Evolutionary conservation across 2,113 vertebrate species (phyloP), one percentile per base, ranked within the genome.

Genomic region (Austrofundulus limnaeus): DNA sequence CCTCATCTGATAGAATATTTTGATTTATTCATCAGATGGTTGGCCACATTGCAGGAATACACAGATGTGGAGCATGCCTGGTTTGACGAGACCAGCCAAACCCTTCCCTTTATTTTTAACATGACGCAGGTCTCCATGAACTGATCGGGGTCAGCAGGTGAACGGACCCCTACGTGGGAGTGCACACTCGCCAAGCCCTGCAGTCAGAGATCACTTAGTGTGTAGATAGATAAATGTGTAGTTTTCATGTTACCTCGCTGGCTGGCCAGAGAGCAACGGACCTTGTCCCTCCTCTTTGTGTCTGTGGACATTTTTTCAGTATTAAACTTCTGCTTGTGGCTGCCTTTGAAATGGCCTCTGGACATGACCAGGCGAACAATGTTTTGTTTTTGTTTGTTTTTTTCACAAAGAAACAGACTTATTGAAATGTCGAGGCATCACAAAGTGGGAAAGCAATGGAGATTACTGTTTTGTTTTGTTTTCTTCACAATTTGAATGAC

Each of bases 261-360:
- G 92, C 92, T 91, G 92, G 92, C 92, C 92, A 93, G 92, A 85
- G 83, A 92, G 85, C 54, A 66, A 77, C 87, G 74, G 78, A 77
- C 77, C 58, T 75, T 52, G 71, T 84, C 65, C 79, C 70, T 85
- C 82, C n/a, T 87, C 85, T 83, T 75, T 86, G 84, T 78, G 73
- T 86, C 67, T 64, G 66, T 83, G 76, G 61, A 88, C 79, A 41
- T 78, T 82, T 79, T 83, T 80, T 80, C 82, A 89, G 83, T 87
- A 72, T 87, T 86, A 75, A 84, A 82, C 67, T 77, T 38, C 82
- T 73, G 19, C n/a, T 57, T 47, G 66, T 55, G 72, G 82, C 83
- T 87, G 81, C 70, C 80, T 88, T 71, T 66, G 74, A 85, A 78
- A 79, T 80, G 74, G 77, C 83, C 77, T 72, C 71, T 74, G 83